Base-by-base conservation (phyloP, 2,888 invertebrate species). In the Dyspetes luteomarginatus region DNA sequence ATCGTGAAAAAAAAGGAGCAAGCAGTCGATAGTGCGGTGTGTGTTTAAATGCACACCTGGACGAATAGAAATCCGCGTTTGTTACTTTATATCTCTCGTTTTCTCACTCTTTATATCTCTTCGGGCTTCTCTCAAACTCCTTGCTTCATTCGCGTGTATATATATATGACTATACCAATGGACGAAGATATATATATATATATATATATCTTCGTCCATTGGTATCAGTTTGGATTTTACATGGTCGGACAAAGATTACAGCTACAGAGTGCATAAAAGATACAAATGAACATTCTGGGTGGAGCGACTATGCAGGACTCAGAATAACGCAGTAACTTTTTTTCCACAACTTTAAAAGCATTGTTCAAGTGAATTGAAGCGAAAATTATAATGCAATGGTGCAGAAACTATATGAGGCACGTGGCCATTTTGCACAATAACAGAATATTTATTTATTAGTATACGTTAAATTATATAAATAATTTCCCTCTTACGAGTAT, bases 361-460 rank as follows among this genome's bases (percentile, higher is more conserved):
- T 81, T 81, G 81, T 81, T 81, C 77, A 45, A 73, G 81, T 55
- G 68, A 68, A 77, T 77, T 56, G 77, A 77, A 81, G 68, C 72
- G 68, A 77, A 68, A 64, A 73, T 77, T 58, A 64, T 68, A 72
- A 81, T 19, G 72, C 80, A 77, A 77, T 73, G 72, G 45, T 22
- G 72, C 72, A 56, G 67, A 72, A 77, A 64, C 19, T 24, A 4
- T 41, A 19, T 58, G n/a, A 1, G 50, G 17, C 52, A 48, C 71
- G 71, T 72, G 60, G 52, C 56, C 19, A 43, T 56, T 68, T 45
- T 55, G 28, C 15, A 41, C 41, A 26, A 15, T 24, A 12, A 2
- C 3, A 2, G 17, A 17, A 1, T 48, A 48, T 48, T 9, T 17
- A 3, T 48, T 48, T 15, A 48, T 48, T 15, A 15, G 17, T 45